Base-by-base conservation (phyloP, 2,113 vertebrate species). In the Tragelaphus scriptus region DNA sequence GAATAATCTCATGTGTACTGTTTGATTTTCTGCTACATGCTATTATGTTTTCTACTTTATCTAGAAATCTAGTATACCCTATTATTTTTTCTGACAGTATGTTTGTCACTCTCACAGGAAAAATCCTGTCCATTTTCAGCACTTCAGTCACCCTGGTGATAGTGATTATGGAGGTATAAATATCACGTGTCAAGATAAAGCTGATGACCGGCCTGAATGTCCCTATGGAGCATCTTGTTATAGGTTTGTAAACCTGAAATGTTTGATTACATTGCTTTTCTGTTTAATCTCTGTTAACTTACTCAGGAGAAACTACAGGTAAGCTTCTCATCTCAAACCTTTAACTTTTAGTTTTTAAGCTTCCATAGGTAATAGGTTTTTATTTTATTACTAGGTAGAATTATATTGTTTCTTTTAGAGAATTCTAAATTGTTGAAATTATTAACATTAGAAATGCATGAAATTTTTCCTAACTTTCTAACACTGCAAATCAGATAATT, bases 51-150 rank as follows among this genome's bases (percentile, higher is more conserved):
- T 71, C 49, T 97, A 55, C 0, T 30, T 0, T 91, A 4, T 98
- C 53, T 85, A 56, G 40, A 87, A 94, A 55, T 26, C 61, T 65
- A 59, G 6, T 7, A 55, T 58, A n/a, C 51, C n/a, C 68, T 87
- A 1, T 49, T 79, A 23, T 88, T 91, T 63, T 85, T 96, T 75
- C 49, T 97, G 0, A 1, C 7, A 32, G 1, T 26, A 0, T 92
- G 1, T 98, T 97, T 98, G 1, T 98, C 5, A 71, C 55, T 80
- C 88, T 98, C 79, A 36, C 96, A 99, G 99, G 97, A 99, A 98
- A 98, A 99, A 99, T 98, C 99, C 99, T 25, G 0, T 98, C 87
- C 99, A 99, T 95, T 99, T 99, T 95, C 98, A 99, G 96, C 98
- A 99, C 85, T 99, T 99, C 92, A 99, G 99, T 97, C 99, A 99